Evolutionary conservation across 1,140 invertebrate genomes (phyloP), one percentile per base, ranked within the genome.

Genomic region (Zaprionus taronus): DNA sequence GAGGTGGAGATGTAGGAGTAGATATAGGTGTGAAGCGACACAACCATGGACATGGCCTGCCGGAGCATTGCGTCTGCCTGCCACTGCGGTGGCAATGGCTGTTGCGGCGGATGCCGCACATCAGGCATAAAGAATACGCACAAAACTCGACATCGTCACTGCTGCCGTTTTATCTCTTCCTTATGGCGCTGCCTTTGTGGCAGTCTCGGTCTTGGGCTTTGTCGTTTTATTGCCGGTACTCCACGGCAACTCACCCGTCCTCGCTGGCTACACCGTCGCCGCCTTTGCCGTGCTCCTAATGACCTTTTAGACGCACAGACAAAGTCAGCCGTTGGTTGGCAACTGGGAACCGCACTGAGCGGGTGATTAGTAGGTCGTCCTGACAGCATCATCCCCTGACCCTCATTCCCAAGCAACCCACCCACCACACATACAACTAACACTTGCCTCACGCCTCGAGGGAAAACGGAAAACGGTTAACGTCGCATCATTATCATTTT

Each of bases 181-280:
- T 89, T 85, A 72, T 76, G 85, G 71, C 64, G 47, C 62, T 72
- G 82, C 75, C 78, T 81, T 84, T 90, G 72, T 84, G 81, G 71
- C 66, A 6, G 67, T 58, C 41, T 47, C 41, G 41, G 41, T 66
- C 77, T 79, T 81, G 76, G 81, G 78, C 79, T 87, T 87, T 87
- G 84, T 87, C 84, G 81, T 89, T 90, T 85, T 89, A 89, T 89
- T 89, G 84, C 85, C 84, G 81, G 84, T 76, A 71, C 83, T 84
- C 84, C 79, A 79, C 85, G 78, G 68, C 79, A 69, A 74, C 79
- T 65, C 79, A 69, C 78, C 79, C 81, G 63, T 58, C 17, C 56
- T 20, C 9, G 5, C 28, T 15, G 9, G 6, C n/a, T 17, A 2
- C 17, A 5, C 15, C 31, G 31, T 34, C 24, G 14, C 15, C 1